These are phyloP conservation scores for Bellardia pandia DNA, from an alignment of 2,888 invertebrate species.

Conservation along the genomic window DNA sequence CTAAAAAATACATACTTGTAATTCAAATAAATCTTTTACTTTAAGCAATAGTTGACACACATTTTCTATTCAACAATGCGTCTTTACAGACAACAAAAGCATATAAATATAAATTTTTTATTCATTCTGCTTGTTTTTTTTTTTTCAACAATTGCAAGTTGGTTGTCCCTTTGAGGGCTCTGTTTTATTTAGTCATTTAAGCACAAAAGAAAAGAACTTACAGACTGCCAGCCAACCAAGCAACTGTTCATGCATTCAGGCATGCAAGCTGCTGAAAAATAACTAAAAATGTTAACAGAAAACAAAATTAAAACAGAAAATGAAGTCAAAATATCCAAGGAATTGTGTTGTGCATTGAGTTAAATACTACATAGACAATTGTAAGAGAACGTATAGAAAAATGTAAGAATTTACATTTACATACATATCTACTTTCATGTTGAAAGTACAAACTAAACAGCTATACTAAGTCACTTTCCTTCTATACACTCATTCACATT, in stretches of 20 bases:
- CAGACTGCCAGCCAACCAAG: constrained; percentile 28
- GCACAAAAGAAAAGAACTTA: constrained; percentile 52
- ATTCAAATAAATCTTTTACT: constrained; percentile 72
- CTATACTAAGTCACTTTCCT: constrained; percentile 1
- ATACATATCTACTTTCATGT: neutral
- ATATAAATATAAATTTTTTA: constrained; percentile 16
- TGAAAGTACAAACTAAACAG: constrained; percentile 20
- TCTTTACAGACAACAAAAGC: constrained; percentile 47
- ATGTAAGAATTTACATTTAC: constrained; percentile 10
- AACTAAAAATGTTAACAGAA: constrained; percentile 11
- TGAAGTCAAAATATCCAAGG: constrained; percentile 48
- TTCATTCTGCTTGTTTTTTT: neutral
- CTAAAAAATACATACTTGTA: neutral
- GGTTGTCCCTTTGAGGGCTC: constrained; percentile 74
- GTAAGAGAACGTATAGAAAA: constrained; percentile 25
- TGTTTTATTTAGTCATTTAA: constrained; percentile 54
- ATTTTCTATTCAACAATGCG: constrained; percentile 71
- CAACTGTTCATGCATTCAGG: constrained; percentile 49
- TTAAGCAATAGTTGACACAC: constrained; percentile 80
- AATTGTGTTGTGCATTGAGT: constrained; percentile 62
- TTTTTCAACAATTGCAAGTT: constrained; percentile 65
- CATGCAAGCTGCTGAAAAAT: constrained; percentile 37
- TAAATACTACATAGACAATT: constrained; percentile 60
- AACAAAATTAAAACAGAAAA: neutral
- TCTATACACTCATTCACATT: neutral